phyloP scores from a whole-genome alignment of 2,888 invertebrate species.

The Mycalesis mineus region DNA sequence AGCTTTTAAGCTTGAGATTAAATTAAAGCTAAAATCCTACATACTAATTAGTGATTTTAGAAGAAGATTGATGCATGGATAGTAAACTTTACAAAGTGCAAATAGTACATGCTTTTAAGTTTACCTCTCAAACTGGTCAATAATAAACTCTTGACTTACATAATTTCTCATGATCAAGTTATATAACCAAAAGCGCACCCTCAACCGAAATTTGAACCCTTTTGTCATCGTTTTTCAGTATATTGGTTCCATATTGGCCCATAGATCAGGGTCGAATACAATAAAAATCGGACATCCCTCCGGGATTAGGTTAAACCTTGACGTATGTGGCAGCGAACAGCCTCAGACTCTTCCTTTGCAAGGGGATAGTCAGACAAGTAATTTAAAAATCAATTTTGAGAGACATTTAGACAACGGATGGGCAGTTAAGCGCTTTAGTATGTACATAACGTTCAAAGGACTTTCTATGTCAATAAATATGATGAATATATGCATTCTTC shows the following conservation, averaged over 20 bases:
- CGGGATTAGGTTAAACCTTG: constrained; percentile 73
- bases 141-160: too few relatives aligned
- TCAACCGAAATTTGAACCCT: constrained; percentile 50
- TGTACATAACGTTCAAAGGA: constrained; percentile 20
- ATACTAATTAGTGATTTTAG: constrained; percentile 60
- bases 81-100: too few relatives aligned
- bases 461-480: constrained; percentile 42
- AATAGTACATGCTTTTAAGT: too few relatives aligned
- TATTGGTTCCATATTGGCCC: constrained; percentile 64
- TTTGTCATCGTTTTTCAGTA: constrained; percentile 54
- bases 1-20: constrained; percentile 49
- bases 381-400: constrained; percentile 68
- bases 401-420: constrained; percentile 24
- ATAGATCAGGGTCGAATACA: constrained; percentile 68
- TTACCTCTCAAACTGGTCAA: too few relatives aligned
- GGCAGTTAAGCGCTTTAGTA: constrained; percentile 25
- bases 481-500: constrained; percentile 44
- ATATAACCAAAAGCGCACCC: constrained; percentile 26
- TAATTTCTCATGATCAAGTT: background rate
- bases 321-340: constrained; percentile 71
- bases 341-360: constrained; percentile 57
- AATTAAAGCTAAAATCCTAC: constrained; percentile 55
- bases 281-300: constrained; percentile 71
- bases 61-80: constrained; percentile 28
- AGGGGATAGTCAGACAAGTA: constrained; percentile 49